These are phyloP conservation scores for Rotaria magnacalcarata DNA, from an alignment of 2,888 invertebrate species.

Conservation along the genomic window DNA sequence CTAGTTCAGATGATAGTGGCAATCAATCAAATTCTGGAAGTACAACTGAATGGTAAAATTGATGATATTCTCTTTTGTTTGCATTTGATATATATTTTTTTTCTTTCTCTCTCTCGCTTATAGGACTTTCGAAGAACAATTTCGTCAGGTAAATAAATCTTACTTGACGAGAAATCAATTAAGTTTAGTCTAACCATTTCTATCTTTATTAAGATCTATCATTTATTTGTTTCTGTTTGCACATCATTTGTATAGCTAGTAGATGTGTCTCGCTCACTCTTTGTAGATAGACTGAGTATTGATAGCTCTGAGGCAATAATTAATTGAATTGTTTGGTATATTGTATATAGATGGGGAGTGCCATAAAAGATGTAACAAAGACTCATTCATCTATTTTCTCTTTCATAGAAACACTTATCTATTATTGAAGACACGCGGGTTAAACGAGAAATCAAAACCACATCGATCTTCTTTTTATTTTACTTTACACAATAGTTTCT, in stretches of 20 bases:
- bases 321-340: conserved; percentile 31
- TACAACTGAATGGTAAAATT: conserved; percentile 16
- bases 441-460: conserved; percentile 31
- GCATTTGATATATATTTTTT: background rate
- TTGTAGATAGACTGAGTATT: background rate
- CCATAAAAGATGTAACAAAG: conserved; percentile 28
- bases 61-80: background rate
- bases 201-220: conserved; percentile 19
- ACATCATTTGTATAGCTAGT: conserved; percentile 5
- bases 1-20: background rate
- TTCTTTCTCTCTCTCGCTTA: background rate
- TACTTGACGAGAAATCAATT: background rate
- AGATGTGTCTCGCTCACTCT: background rate
- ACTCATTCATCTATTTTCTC: conserved; percentile 18
- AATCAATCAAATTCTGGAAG: conserved; percentile 33
- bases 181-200: background rate
- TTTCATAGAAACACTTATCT: conserved; percentile 34
- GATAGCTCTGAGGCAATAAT: conserved; percentile 37
- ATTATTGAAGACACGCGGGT: conserved; percentile 33
- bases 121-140: conserved; percentile 33
- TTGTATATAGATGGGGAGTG: background rate
- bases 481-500: background rate
- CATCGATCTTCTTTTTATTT: conserved; percentile 28
- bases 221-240: conserved; percentile 22
- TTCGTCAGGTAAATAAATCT: conserved; percentile 19